Base-by-base conservation (phyloP, 2,113 vertebrate species). In the Pseudopipra pipra region DNA sequence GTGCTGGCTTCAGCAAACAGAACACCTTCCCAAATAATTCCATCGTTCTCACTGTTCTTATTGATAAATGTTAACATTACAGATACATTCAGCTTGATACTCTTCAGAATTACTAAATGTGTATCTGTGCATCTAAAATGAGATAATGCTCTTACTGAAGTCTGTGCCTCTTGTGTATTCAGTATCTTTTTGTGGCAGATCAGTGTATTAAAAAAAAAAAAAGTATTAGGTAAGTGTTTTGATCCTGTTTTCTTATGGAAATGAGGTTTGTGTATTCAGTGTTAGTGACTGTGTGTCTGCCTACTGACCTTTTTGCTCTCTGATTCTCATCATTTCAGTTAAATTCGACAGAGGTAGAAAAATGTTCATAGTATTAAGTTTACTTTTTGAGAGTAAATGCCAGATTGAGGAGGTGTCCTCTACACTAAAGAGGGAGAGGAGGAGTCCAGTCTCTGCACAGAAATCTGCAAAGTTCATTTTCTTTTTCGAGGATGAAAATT, bases 161-260 rank as follows among this genome's bases (percentile, higher is more conserved):
- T 44, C 1, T 5, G 0, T 8, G 15, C 37, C 35, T 61, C 25
- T 37, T 37, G 11, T 8, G 0, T 58, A 31, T 47, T 66, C 54
- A 39, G 17, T 73, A 35, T n/a, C 2, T 58, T 76, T 70, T 33
- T 8, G 28, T 44, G 17, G 15, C 31, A 62, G 31, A 16, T 3
- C 18, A 47, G 4, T 35, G 12, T 35, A 49, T 24, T 7, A 33
- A 33, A 55, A 7, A 12, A 19, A 75, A 71, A 52, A 77, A 7
- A 58, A 5, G 4, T 56, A 66, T 83, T 77, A 84, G 19, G 2
- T 33, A 16, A 71, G 15, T 35, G 16, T 52, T 86, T 80, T 58
- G 22, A 46, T 81, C 0, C 23, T 75, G 5, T 3, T 88, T 73
- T 92, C 41, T 76, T 62, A 23, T 2, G 9, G 59, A 92, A 86